These are phyloP conservation scores for Eurystomus glaucurus DNA, from an alignment of 2,797 vertebrate species.

Conservation along the genomic window DNA sequence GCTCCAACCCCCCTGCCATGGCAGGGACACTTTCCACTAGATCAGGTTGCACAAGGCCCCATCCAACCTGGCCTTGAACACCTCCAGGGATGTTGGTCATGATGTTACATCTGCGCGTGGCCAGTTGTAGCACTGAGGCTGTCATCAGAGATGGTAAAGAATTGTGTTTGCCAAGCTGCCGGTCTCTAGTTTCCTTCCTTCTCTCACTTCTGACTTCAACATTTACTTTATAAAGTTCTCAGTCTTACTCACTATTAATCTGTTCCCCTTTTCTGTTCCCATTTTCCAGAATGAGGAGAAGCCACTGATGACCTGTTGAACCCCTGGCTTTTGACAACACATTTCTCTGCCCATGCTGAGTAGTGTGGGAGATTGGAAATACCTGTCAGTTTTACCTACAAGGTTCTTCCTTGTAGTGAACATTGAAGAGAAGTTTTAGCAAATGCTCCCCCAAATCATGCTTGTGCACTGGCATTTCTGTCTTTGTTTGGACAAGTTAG, in stretches of 20 bases:
- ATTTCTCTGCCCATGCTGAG: not conserved
- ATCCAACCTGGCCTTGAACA: too few species aligned
- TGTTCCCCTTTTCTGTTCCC: not conserved
- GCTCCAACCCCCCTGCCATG: too few species aligned
- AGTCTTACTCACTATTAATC: not conserved
- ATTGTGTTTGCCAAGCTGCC: accelerated
- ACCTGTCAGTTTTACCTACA: not conserved
- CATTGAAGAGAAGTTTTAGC: not conserved
- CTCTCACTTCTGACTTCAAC: not conserved
- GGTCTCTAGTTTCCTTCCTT: not conserved
- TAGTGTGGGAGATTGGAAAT: not conserved
- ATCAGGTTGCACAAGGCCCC: too few species aligned
- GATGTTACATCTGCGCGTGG: not conserved
- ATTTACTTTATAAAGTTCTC: not conserved
- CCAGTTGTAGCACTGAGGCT: not conserved
- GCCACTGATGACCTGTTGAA: not conserved
- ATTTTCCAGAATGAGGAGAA: not conserved
- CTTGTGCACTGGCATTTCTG: not conserved
- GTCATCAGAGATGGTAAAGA: not conserved
- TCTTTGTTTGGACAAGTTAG: not conserved
- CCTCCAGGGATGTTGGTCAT: too few species aligned
- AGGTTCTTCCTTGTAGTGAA: not conserved
- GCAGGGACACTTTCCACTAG: too few species aligned
- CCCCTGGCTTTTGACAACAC: not conserved
- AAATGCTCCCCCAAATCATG: not conserved